Evolutionary conservation across 2,113 vertebrate species (phyloP).

Genomic region (Tonatia bakeri): DNA sequence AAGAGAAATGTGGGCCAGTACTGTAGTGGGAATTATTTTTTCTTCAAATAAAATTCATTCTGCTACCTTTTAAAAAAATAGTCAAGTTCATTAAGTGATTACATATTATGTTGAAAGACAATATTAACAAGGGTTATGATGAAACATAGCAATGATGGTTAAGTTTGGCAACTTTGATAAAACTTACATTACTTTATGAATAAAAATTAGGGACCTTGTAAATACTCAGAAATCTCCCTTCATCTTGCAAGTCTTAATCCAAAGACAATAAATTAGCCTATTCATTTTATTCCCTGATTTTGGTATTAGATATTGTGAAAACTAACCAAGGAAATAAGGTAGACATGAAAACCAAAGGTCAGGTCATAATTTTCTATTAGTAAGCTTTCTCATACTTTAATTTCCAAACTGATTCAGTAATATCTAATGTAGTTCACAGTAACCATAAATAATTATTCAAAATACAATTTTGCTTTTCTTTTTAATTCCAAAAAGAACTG

Average conservation of each 20-base stretch:
- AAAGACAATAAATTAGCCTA: background rate
- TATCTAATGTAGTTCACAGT: conserved; percentile 49
- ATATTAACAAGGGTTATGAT: background rate
- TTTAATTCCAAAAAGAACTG: conserved; percentile 50
- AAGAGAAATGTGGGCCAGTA: background rate
- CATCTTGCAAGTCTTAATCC: background rate
- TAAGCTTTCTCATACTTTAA: background rate
- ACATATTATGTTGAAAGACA: background rate
- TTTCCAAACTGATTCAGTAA: conserved; percentile 28
- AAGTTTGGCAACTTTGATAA: background rate
- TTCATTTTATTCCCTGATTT: background rate
- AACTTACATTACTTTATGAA: background rate
- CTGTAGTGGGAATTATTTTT: background rate
- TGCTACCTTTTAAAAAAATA: background rate
- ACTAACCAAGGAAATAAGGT: background rate
- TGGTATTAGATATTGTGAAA: background rate
- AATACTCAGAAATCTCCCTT: background rate
- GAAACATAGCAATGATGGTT: background rate
- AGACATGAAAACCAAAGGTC: background rate
- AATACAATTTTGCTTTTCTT: conserved; percentile 32
- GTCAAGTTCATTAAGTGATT: background rate
- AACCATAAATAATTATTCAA: conserved; percentile 42
- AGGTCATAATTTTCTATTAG: background rate
- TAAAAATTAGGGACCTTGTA: background rate
- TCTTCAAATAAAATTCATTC: background rate